These are phyloP conservation scores for Leptobrachium ailaonicum DNA, from an alignment of 2,113 vertebrate genomes.

Conservation along the genomic window DNA sequence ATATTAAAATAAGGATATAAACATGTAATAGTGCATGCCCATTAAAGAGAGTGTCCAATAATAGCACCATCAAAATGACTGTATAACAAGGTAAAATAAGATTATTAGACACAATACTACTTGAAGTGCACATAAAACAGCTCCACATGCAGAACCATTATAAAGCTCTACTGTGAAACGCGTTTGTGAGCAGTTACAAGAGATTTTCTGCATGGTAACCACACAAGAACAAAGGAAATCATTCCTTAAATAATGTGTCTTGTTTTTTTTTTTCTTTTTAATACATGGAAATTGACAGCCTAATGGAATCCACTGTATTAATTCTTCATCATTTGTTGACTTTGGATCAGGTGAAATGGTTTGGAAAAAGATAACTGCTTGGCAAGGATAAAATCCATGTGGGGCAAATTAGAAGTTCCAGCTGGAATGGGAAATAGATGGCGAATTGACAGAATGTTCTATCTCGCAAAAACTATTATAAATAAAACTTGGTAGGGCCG, in stretches of 20 bases:
- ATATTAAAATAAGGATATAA: no score
- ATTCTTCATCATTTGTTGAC: slow-evolving; percentile 64
- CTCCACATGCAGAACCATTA: not conserved
- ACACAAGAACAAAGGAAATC: not conserved
- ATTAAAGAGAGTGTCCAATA: no score
- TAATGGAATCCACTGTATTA: slow-evolving; percentile 36
- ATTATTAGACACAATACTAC: slow-evolving; percentile 26
- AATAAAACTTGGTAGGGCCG: not conserved
- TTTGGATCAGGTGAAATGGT: slow-evolving; percentile 59
- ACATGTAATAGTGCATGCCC: no score
- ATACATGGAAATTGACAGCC: not conserved
- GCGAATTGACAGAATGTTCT: not conserved
- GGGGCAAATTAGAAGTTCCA: slow-evolving; percentile 58
- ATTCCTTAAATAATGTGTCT: not conserved
- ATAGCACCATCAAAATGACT: not conserved
- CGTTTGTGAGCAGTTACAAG: slow-evolving; percentile 3
- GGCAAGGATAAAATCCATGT: slow-evolving; percentile 64
- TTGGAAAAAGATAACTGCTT: slow-evolving; percentile 59
- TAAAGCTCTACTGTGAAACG: not conserved
- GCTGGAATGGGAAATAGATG: not conserved
- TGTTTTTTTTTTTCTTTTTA: not conserved
- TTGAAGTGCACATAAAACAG: not conserved
- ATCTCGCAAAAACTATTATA: not conserved
- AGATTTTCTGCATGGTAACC: not conserved
- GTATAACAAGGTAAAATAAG: slow-evolving; percentile 8